Evolutionary conservation across 2,888 invertebrate species (phyloP), one percentile per base, ranked within the genome.

Genomic region (Plagodis dolabraria): DNA sequence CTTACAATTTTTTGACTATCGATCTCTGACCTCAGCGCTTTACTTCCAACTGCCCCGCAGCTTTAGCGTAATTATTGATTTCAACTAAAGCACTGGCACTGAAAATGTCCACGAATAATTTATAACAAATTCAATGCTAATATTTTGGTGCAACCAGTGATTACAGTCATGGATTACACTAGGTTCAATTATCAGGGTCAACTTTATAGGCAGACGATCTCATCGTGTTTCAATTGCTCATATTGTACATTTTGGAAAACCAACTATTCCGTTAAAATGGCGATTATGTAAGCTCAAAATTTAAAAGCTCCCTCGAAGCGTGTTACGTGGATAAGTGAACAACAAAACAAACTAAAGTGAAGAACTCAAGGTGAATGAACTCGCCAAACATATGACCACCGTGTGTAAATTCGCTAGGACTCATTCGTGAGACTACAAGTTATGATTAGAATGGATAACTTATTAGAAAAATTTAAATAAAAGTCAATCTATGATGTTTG

Each of bases 321-420:
- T 63, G 57, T 61, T 58, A 57, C 64, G 63, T 51, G 53, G 57
- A 57, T 49, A 57, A 46, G 69, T 67, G 67, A 64, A 76, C 73
- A 86, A 87, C 82, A 71, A 82, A 87, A 86, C 75, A 72, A 91
- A 89, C 85, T 84, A 87, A 87, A 84, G 86, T 89, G 89, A 89
- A 86, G 76, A 90, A 72, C 82, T 79, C 75, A 87, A 89, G 71
- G 85, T 89, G 88, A 82, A 89, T 87, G 87, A 88, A 83, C 77
- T 85, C 80, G 74, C 82, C 85, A 91, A 92, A 92, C 91, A 92
- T 92, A 92, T 92, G 92, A 92, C 92, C 89, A 92, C 92, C 92
- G 91, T 91, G 90, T 90, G 85, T 92, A 82, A 82, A 89, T 92
- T 92, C 92, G 92, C 92, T 88, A 87, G 88, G 89, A 89, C 89